Base-by-base conservation (phyloP, 2,113 vertebrate species). In the Aldabrachelys gigantea region DNA sequence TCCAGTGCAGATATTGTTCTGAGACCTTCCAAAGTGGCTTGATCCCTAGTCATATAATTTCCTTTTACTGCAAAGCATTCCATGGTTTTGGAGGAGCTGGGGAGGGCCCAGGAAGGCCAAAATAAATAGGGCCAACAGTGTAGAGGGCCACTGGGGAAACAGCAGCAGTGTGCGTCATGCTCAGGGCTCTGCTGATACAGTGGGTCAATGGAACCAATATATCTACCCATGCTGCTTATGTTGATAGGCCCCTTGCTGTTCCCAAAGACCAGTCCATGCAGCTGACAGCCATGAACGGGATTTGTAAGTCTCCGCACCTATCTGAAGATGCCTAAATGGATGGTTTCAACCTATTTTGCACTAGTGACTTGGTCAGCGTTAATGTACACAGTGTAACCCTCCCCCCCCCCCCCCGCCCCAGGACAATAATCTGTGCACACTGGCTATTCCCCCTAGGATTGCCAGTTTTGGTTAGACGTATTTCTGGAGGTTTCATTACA, bases 321-420 rank as follows among this genome's bases (percentile, higher is more conserved):
- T 31, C 10, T 47, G 86, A 84, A 14, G 0, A 25, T 14, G 1
- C 44, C 5, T 65, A 11, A 84, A 80, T 10, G 1, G 16, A 86
- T 82, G 84, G 57, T 6, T 65, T 87, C 7, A n/a, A 41, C 4
- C 2, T 69, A 13, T 29, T 8, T 54, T 24, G 75, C 72, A 10
- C 6, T 69, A 62, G 53, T 41, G 44, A 14, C 81, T 44, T 25
- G 38, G 25, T 54, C 56, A 41, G 10, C 16, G 72, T 16, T 44
- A 47, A 75, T 3, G 21, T 82, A 24, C 21, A 85, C 5, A n/a
- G 3, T 24, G 19, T 7, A 54, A 21, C n/a, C n/a, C n/a, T n/a
- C n/a, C n/a, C n/a, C n/a, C n/a, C n/a, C n/a, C 7, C 3, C 3
- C 7, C 53, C 7, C 3, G 3, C 53, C 21, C 35, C 81, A 38